Percentiles rank a stretch among this genome's conserved stretches.
Conservation (phyloP, 2,113 vertebrate species). For the Oxygymnocypris stewartii region DNA sequence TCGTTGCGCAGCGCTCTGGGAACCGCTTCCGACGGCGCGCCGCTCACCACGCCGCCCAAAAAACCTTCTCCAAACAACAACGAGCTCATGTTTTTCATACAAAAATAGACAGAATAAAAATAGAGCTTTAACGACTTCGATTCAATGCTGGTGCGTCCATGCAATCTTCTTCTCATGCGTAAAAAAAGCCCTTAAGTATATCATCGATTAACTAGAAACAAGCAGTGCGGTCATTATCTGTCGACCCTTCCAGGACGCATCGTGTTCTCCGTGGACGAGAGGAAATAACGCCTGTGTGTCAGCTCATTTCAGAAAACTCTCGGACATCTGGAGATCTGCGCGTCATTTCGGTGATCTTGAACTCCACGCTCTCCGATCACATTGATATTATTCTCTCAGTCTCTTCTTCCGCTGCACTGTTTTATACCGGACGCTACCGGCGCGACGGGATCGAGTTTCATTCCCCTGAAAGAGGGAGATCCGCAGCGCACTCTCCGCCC, state of each 20-base stretch:
- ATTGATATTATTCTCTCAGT: slow-evolving; percentile 13
- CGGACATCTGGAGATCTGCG: slow-evolving; percentile 18
- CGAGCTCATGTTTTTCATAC: slow-evolving; percentile 79
- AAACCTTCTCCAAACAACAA: slow-evolving; percentile 77
- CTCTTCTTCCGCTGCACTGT: slow-evolving; percentile 56
- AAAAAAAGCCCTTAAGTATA: not conserved
- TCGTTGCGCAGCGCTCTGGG: slow-evolving; percentile 81
- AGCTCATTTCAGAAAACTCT: slow-evolving; percentile 40
- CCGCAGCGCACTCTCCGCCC: slow-evolving; percentile 41
- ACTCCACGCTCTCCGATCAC: not conserved
- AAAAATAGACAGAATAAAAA: slow-evolving; percentile 15
- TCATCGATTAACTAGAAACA: not conserved
- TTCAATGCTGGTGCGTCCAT: slow-evolving; percentile 5
- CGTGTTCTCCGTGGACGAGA: slow-evolving; percentile 28
- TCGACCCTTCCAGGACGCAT: slow-evolving; percentile 47
- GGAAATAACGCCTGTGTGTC: slow-evolving; percentile 22
- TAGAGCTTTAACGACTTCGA: not conserved
- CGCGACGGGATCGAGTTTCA: slow-evolving; percentile 69
- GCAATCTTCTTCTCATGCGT: slow-evolving; percentile 1
- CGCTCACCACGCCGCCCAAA: slow-evolving; percentile 40
- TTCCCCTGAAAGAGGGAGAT: slow-evolving; percentile 67
- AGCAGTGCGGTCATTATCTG: slow-evolving; percentile 61
- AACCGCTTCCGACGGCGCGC: slow-evolving; percentile 60
- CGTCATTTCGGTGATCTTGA: slow-evolving; percentile 4
- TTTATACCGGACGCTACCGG: slow-evolving; percentile 56